Evolutionary conservation across 2,113 vertebrate genomes (phyloP).

Genomic region (Heterocephalus glaber): DNA sequence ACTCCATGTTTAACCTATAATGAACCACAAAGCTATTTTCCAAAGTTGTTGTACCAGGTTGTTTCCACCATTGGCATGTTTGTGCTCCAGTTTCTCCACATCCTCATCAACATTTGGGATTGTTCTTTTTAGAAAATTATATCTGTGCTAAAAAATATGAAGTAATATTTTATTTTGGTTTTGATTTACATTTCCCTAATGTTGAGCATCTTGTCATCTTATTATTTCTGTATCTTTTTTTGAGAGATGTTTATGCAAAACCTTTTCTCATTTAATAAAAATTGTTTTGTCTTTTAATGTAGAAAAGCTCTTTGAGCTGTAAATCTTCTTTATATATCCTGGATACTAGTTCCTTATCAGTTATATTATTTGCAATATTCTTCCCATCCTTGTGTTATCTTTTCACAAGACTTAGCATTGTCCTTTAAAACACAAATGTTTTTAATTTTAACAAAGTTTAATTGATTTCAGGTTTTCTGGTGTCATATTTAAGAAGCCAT

Average conservation of each 20-base stretch:
- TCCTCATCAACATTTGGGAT: background rate
- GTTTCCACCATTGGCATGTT: background rate
- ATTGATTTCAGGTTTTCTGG: background rate
- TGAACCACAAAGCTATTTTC: background rate
- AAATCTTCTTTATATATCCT: background rate
- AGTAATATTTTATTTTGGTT: background rate
- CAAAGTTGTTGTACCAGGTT: background rate
- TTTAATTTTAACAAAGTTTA: background rate
- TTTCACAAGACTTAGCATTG: background rate
- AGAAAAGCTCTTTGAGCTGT: too few relatives aligned
- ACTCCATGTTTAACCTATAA: background rate
- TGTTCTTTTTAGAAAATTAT: background rate
- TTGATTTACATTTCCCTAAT: background rate
- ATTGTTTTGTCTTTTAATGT: background rate
- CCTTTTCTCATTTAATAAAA: background rate
- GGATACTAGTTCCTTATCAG: background rate
- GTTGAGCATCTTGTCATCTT: background rate
- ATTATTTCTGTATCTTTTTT: background rate
- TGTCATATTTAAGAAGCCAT: background rate
- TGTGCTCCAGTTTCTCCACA: background rate
- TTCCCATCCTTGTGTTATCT: background rate
- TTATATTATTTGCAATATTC: conserved; percentile 29
- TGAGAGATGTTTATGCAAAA: background rate
- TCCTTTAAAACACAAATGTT: background rate
- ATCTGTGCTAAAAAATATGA: background rate